These are phyloP conservation scores for Pogonognathellus flavescens DNA, from an alignment of 1,140 invertebrate species.

Conservation along the genomic window DNA sequence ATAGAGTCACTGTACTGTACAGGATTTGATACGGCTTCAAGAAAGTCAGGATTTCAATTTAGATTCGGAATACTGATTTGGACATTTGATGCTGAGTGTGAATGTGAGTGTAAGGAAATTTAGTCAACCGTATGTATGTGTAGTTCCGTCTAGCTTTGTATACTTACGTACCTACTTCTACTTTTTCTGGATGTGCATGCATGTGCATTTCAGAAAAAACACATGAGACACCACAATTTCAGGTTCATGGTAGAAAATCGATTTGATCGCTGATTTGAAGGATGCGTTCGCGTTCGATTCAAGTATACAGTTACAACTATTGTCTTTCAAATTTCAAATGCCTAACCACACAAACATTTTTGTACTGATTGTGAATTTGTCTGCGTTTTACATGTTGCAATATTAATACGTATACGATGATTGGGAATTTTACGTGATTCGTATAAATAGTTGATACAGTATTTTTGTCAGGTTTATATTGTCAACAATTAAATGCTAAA, in stretches of 20 bases:
- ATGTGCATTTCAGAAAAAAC: not conserved
- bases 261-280: not conserved
- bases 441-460: too few relatives aligned
- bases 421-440: too few relatives aligned
- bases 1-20: not conserved
- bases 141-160: not conserved
- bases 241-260: conserved; percentile 24
- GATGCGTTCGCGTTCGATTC: too few relatives aligned
- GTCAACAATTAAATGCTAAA: too few relatives aligned
- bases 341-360: too few relatives aligned
- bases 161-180: not conserved
- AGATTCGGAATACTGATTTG: conserved; percentile 45
- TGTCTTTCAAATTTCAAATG: too few relatives aligned
- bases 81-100: conserved; percentile 29
- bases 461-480: too few relatives aligned
- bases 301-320: too few relatives aligned
- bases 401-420: too few relatives aligned
- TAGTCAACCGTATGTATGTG: not conserved
- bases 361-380: too few relatives aligned
- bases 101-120: not conserved
- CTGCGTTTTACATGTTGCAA: too few relatives aligned
- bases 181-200: not conserved
- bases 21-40: not conserved
- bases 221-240: not conserved
- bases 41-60: conserved; percentile 42